Conservation (phyloP, 2,113 vertebrate genomes). For the Thalassarche chlororhynchos region DNA sequence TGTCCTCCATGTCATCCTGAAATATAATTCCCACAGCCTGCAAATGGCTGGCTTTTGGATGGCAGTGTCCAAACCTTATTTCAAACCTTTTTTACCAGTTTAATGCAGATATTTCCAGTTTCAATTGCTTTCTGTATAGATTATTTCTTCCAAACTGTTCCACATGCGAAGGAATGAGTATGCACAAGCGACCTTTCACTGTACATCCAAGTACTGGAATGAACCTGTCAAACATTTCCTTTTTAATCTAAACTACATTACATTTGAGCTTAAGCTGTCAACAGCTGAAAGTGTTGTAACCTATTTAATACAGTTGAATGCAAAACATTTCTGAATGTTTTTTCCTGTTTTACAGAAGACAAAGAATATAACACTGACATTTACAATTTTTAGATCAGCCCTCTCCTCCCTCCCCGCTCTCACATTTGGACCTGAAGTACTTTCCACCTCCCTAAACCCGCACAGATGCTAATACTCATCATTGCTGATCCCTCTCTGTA, state of each 20-base stretch:
- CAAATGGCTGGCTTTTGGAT: neutral
- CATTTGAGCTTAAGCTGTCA: neutral
- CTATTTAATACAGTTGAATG: neutral
- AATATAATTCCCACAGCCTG: neutral
- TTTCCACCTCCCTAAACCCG: neutral
- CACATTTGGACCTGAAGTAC: neutral
- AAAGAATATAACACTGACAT: neutral
- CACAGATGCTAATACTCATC: neutral
- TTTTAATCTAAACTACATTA: neutral
- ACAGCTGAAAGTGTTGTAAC: neutral
- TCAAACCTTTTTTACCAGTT: neutral
- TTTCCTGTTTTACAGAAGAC: neutral
- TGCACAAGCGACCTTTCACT: neutral
- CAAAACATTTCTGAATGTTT: neutral
- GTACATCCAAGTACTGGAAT: neutral
- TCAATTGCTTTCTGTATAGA: neutral
- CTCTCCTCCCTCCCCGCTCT: neutral
- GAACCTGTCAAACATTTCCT: neutral
- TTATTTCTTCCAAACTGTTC: neutral
- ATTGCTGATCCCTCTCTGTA: neutral
- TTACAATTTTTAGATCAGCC: neutral
- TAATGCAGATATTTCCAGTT: neutral
- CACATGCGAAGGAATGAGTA: neutral
- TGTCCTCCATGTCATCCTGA: neutral
- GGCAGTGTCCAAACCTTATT: neutral